Base-by-base conservation (phyloP, 2,888 invertebrate species). In the Cantharis lateralis region DNA sequence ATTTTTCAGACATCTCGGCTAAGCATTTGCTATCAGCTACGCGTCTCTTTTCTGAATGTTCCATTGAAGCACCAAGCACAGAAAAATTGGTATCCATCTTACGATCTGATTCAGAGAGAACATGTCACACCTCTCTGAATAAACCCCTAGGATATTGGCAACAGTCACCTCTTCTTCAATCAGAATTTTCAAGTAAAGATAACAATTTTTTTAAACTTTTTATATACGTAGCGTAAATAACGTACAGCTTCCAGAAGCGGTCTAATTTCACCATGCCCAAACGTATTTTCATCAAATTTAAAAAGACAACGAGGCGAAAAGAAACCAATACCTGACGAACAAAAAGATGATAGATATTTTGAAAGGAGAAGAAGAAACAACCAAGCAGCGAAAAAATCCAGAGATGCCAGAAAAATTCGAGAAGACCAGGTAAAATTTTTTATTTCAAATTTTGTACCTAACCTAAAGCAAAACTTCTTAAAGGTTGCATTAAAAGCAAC, bases 331-430 rank as follows among this genome's bases (percentile, higher is more conserved):
- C 97, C 97, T 0, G 92, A 93, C 0, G 96, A 95, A 70, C 91
- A 95, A 85, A 97, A 97, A 85, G 97, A 97, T 84, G 95, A 94
- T 78, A 96, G 95, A 87, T 97, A 97, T 87, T 97, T 93, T 87
- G 97, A 97, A 87, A 89, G 96, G 66, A 90, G 97, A 77, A 93
- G 95, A 84, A 89, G 96, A 10, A 97, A 97, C 87, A 97, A 97
- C 87, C 93, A 95, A 85, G 97, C 97, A 0, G 97, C 97, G 0
- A 97, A 97, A 88, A 97, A 97, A 87, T 96, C 96, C 0, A 88
- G 97, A 26, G 97, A 97, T 87, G 96, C 96, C 0, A 89, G 97
- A 20, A 94, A 96, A 87, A 91, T 95, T 70, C 89, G 97, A 26
- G 97, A 97, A 86, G 97, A 97, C 87, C 95, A 96, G 88, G 94